Percentiles rank a stretch among this genome's conserved stretches.
These are phyloP conservation scores for Tinea semifulvella DNA, from an alignment of 2,888 invertebrate species.

Conservation along the genomic window DNA sequence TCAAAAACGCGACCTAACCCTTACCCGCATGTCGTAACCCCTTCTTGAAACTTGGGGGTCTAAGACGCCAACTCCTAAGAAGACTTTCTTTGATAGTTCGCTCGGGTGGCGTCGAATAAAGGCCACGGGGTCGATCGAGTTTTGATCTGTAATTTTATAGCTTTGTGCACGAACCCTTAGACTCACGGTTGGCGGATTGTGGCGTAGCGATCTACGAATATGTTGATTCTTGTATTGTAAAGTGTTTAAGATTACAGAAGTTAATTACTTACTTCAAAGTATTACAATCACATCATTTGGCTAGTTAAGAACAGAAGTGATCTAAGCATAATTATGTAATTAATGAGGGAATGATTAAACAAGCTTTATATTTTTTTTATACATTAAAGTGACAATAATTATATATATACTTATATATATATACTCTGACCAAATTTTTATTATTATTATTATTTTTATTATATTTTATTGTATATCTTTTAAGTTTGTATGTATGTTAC, in stretches of 20 bases:
- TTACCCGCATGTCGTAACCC: conserved; percentile 58
- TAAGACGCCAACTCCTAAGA: conserved; percentile 63
- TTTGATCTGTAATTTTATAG: conserved; percentile 67
- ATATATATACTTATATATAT: too few species aligned
- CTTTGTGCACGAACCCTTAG: conserved; percentile 54
- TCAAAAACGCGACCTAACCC: conserved; percentile 53
- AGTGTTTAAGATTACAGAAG: conserved; percentile 1
- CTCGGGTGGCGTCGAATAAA: conserved; percentile 58
- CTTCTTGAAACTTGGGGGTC: conserved; percentile 58
- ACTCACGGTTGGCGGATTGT: conserved; percentile 41
- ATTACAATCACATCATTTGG: too few species aligned
- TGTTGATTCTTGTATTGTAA: conserved; percentile 22
- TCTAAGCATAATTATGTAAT: too few species aligned
- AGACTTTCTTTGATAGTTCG: conserved; percentile 66
- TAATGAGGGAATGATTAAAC: too few species aligned
- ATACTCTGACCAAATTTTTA: too few species aligned
- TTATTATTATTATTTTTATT: too few species aligned
- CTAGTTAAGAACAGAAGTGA: too few species aligned
- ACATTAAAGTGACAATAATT: too few species aligned
- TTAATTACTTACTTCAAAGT: too few species aligned
- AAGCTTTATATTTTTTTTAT: too few species aligned
- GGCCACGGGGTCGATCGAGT: conserved; percentile 61
- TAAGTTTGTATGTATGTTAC: too few species aligned
- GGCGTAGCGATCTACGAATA: conserved; percentile 43
- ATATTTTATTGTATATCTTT: too few species aligned